phyloP scores from a whole-genome alignment of 2,888 invertebrate genomes.

The Operophtera brumata region DNA sequence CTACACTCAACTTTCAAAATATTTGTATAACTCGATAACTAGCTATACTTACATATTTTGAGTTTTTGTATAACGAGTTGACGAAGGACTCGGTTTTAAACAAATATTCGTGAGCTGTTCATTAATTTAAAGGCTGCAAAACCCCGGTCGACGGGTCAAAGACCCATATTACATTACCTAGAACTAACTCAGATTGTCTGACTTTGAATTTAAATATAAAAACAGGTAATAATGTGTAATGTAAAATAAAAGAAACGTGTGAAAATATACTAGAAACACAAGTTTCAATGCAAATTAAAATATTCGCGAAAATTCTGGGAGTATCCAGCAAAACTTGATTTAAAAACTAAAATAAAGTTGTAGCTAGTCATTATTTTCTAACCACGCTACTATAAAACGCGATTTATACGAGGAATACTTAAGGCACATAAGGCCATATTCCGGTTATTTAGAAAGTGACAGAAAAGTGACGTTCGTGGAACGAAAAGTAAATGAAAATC shows the following conservation, averaged over 20 bases:
- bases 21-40: no score
- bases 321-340: constrained; percentile 25
- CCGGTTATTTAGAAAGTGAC: no score
- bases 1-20: no score
- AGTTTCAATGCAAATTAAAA: constrained; percentile 28
- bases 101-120: constrained; percentile 28
- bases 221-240: constrained; percentile 19
- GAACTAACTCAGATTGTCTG: constrained; percentile 25
- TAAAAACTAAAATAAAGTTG: neutral
- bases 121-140: constrained; percentile 22
- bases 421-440: no score
- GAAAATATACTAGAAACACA: constrained; percentile 29
- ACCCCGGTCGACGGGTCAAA: constrained; percentile 33
- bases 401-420: no score
- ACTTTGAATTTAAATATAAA: constrained; percentile 28
- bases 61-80: no score
- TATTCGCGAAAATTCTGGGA: constrained; percentile 21
- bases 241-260: constrained; percentile 20
- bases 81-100: no score
- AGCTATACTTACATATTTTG: no score
- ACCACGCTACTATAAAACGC: no score
- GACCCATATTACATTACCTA: constrained; percentile 29
- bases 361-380: no score
- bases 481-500: no score
- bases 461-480: no score